Evolutionary conservation across 2,113 vertebrate genomes (phyloP), one percentile per base, ranked within the genome.

Genomic region (Corythornis cristatus): DNA sequence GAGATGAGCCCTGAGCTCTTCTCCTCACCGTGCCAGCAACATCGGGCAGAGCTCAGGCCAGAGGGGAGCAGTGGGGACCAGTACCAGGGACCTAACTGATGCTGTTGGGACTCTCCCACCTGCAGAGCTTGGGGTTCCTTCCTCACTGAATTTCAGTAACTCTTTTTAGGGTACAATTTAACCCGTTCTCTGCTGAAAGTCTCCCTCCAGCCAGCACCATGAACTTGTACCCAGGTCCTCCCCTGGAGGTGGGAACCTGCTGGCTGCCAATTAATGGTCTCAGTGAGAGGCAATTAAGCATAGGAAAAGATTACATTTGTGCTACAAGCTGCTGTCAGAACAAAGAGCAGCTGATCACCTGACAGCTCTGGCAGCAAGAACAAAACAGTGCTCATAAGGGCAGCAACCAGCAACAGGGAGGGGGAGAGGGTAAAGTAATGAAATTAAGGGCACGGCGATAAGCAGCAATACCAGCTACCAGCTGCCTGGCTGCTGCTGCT

Each of bases 301-400:
- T 3, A 60, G 90, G 81, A 8, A 72, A 87, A 73, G 65, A 53
- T 77, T 37, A 11, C 1, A 18, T 81, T 82, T 75, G 90, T 43
- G 61, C 51, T 87, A 35, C 25, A 20, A 42, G 74, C 74, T 8
- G 16, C 72, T 46, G 72, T 56, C 72, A 43, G 88, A 88, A 91
- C 93, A 84, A 92, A 84, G 88, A 88, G 81, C 91, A 86, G 62
- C 86, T 48, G 90, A 89, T 81, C 79, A 88, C 56, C 58, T 85
- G 89, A 60, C 80, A 67, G 88, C 57, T 21, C 60, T 16, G 57
- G 8, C 81, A 83, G 76, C 53, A 60, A 7, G 18, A 37, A 15
- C 91, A 89, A 57, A 91, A 53, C 67, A 3, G 9, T 2, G 56
- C 84, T 53, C 0, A 31, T 73, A 65, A 92, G 54, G 40, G 74